A percentile compares a stretch with the other conserved stretches of the same genome.
phyloP scores from a whole-genome alignment of 1,140 invertebrate genomes.

The Asobara japonica region DNA sequence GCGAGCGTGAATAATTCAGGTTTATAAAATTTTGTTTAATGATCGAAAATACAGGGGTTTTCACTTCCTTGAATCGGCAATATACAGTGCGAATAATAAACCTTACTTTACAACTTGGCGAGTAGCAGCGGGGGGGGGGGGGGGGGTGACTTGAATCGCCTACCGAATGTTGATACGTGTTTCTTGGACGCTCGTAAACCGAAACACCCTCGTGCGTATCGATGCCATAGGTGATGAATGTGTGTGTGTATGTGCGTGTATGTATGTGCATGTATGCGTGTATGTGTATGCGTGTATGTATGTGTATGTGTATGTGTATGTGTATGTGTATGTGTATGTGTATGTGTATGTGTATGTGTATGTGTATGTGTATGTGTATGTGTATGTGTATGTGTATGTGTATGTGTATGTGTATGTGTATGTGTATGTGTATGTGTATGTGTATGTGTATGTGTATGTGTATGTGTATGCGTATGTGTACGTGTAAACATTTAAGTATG shows the following conservation, averaged over 20 bases:
- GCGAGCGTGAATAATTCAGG: neutral
- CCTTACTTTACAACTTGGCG: neutral
- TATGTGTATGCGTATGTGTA: neutral
- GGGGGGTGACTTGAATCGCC: slow-evolving; percentile 31
- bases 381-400: neutral
- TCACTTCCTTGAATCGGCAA: slow-evolving; percentile 10
- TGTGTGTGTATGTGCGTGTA: neutral
- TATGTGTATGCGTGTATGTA: neutral
- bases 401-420: neutral
- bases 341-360: neutral
- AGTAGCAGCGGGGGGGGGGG: neutral
- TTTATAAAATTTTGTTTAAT: neutral
- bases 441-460: neutral
- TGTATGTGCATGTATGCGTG: too few relatives aligned
- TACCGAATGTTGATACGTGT: slow-evolving; percentile 49
- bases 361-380: neutral
- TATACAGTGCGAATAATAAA: slow-evolving; percentile 5
- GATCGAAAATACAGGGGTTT: slow-evolving; percentile 4
- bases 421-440: neutral
- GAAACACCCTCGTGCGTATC: neutral
- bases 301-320: neutral
- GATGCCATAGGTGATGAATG: too few relatives aligned
- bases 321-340: too few relatives aligned
- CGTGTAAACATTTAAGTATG: neutral
- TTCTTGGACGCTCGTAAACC: slow-evolving; percentile 50